Evolutionary conservation across 2,113 vertebrate genomes (phyloP).

Genomic region (Taxidea taxus): DNA sequence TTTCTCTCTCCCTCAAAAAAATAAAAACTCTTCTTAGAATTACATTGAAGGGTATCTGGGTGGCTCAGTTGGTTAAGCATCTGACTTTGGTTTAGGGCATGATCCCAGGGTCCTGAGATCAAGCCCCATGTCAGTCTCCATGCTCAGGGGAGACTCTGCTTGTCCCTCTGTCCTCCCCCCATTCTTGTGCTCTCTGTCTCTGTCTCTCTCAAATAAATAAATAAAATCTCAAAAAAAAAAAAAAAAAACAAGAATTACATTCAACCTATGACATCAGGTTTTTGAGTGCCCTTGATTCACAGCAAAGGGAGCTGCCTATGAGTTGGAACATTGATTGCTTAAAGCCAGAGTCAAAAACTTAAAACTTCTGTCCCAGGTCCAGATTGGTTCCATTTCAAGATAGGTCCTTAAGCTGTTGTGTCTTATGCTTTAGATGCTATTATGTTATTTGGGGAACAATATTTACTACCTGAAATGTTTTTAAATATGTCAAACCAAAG

Average conservation of each 20-base stretch:
- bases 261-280: background rate
- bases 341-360: background rate
- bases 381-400: background rate
- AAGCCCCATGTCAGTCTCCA: background rate
- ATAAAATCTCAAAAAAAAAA: background rate
- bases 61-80: background rate
- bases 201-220: background rate
- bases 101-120: background rate
- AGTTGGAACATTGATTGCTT: background rate
- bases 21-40: background rate
- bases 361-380: background rate
- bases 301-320: background rate
- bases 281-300: background rate
- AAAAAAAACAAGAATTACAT: background rate
- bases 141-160: background rate
- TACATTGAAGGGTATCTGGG: background rate
- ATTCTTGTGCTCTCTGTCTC: background rate
- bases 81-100: background rate
- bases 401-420: background rate
- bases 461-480: slow-evolving; percentile 19
- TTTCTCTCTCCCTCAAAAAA: background rate
- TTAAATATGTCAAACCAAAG: background rate
- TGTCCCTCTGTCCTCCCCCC: background rate
- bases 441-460: background rate
- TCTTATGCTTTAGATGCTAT: background rate